These are phyloP conservation scores for Squalus acanthias DNA, from an alignment of 2,797 vertebrate species.

Conservation along the genomic window DNA sequence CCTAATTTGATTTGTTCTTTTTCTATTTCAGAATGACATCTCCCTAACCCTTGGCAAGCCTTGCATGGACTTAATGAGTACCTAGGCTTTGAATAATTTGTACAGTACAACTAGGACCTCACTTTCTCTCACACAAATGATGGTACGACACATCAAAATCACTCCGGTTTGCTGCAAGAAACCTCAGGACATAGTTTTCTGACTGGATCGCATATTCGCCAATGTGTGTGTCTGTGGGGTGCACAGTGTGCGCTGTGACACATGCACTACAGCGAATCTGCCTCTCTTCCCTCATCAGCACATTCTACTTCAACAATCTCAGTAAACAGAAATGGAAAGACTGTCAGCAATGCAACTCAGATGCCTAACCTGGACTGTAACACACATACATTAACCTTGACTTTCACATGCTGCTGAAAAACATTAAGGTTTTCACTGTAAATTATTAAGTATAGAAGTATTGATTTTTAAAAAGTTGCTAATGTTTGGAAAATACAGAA, in stretches of 20 bases:
- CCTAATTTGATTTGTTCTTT: slow-evolving; percentile 38
- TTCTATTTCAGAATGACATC: slow-evolving; percentile 69
- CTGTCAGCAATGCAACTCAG: slow-evolving; percentile 29
- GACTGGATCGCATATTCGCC: slow-evolving; percentile 71
- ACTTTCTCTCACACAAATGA: slow-evolving; percentile 61
- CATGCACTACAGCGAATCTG: slow-evolving; percentile 57
- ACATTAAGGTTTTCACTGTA: slow-evolving; percentile 69
- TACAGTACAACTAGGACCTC: slow-evolving; percentile 70
- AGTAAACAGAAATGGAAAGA: slow-evolving; percentile 4
- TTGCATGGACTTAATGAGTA: slow-evolving; percentile 64
- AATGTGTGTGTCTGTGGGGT: slow-evolving; percentile 43
- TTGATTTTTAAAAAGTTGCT: slow-evolving; percentile 48
- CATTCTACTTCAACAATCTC: slow-evolving; percentile 34
- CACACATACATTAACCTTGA: slow-evolving; percentile 50
- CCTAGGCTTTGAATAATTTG: slow-evolving; percentile 62
- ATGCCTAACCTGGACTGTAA: slow-evolving; percentile 47
- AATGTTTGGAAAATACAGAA: slow-evolving; percentile 69
- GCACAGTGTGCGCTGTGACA: slow-evolving; percentile 71
- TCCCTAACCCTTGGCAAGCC: slow-evolving; percentile 65
- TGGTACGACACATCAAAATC: slow-evolving; percentile 69
- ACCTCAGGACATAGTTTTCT: slow-evolving; percentile 68
- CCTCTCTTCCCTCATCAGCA: slow-evolving; percentile 43
- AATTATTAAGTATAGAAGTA: slow-evolving; percentile 72
- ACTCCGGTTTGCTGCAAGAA: slow-evolving; percentile 72
- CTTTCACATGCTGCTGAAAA: slow-evolving; percentile 77